phyloP scores from a whole-genome alignment of 2,888 invertebrate genomes.

The Drosophila kanekoi region DNA sequence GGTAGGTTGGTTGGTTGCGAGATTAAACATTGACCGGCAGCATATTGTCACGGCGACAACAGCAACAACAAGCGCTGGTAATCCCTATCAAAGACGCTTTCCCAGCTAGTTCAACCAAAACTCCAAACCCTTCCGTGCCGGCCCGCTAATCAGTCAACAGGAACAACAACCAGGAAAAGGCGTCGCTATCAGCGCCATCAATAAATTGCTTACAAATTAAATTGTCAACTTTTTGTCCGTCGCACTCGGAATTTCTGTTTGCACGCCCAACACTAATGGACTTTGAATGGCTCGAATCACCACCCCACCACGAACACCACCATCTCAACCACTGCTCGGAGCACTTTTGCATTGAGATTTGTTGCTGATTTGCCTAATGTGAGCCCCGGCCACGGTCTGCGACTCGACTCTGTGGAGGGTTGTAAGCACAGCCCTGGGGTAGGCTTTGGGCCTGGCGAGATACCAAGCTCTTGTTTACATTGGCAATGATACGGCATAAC shows the following conservation, averaged over 20 bases:
- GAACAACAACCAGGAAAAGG: constrained; percentile 15
- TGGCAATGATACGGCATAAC: constrained; percentile 76
- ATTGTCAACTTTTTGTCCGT: constrained; percentile 72
- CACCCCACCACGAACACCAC: background rate
- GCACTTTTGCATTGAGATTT: constrained; percentile 20
- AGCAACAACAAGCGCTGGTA: constrained; percentile 55
- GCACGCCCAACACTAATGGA: constrained; percentile 73
- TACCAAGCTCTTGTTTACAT: constrained; percentile 66
- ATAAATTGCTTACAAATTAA: constrained; percentile 77
- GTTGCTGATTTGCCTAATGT: constrained; percentile 64
- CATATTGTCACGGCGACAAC: constrained; percentile 67
- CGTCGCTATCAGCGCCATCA: constrained; percentile 60
- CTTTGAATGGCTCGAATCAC: constrained; percentile 53
- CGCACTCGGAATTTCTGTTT: constrained; percentile 56
- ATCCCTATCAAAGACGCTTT: constrained; percentile 72
- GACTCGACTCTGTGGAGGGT: constrained; percentile 27
- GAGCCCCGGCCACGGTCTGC: constrained; percentile 27
- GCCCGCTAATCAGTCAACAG: constrained; percentile 31
- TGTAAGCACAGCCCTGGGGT: constrained; percentile 66
- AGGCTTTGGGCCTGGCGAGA: constrained; percentile 57
- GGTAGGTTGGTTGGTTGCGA: constrained; percentile 3
- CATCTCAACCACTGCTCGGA: background rate
- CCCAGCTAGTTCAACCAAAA: constrained; percentile 10
- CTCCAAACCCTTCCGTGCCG: background rate
- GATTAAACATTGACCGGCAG: constrained; percentile 71